Evolutionary conservation across 2,113 vertebrate genomes (phyloP).

Genomic region (Macrotus californicus): DNA sequence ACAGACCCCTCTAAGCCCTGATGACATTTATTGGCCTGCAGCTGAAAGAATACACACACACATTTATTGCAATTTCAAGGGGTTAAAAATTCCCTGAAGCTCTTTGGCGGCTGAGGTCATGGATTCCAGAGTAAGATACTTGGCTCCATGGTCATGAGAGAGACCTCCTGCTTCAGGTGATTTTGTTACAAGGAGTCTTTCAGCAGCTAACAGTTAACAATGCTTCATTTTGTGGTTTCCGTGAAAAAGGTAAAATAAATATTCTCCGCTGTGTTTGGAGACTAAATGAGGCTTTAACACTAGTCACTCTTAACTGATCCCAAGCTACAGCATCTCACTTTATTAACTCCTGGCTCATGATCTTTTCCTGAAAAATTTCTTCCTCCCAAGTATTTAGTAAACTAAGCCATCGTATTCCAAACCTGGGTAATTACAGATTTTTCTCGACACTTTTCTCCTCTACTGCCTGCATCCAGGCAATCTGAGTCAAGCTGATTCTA

Average conservation of each 20-base stretch:
- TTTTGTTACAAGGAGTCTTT: neutral
- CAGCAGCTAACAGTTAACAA: neutral
- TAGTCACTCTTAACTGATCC: neutral
- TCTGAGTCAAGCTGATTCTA: neutral
- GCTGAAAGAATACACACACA: neutral
- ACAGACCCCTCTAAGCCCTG: neutral
- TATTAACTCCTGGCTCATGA: neutral
- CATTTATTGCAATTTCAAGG: neutral
- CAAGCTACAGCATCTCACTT: neutral
- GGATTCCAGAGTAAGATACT: neutral
- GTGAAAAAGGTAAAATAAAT: conserved; percentile 10
- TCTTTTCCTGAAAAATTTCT: neutral
- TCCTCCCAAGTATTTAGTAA: neutral
- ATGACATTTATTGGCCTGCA: neutral
- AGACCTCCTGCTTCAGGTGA: neutral
- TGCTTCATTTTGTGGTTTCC: neutral
- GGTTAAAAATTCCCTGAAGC: neutral
- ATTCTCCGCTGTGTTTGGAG: neutral
- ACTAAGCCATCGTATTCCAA: neutral
- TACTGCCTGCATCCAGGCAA: neutral
- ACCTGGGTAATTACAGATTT: neutral
- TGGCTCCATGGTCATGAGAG: neutral
- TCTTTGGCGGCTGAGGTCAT: neutral
- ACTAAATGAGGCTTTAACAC: neutral
- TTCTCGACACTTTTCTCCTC: neutral